Conservation (phyloP, 1,140 invertebrate genomes). For the Idris sp. region DNA sequence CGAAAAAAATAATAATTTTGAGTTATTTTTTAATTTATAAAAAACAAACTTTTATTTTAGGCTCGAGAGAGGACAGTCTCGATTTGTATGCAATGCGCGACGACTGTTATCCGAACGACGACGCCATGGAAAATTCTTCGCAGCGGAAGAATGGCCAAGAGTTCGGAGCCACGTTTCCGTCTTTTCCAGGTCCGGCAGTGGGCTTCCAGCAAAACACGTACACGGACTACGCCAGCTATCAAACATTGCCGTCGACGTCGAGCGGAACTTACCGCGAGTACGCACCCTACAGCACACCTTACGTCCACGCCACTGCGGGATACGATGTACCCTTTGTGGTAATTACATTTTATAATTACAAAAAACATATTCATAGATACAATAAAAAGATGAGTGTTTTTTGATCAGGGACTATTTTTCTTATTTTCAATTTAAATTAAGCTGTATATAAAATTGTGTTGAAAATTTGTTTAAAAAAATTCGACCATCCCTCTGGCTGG, state of each 20-base stretch:
- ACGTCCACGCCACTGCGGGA: slow-evolving; percentile 51
- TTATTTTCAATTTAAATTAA: slow-evolving; percentile 15
- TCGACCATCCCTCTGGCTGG: slow-evolving; percentile 39
- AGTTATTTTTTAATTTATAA: too few relatives aligned
- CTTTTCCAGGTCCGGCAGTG: slow-evolving; percentile 61
- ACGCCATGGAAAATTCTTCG: slow-evolving; percentile 67
- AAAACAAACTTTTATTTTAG: slow-evolving; percentile 24
- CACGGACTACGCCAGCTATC: slow-evolving; percentile 65
- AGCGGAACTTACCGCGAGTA: slow-evolving; percentile 69
- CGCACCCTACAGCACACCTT: slow-evolving; percentile 66
- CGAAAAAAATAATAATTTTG: too few relatives aligned
- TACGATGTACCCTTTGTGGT: slow-evolving; percentile 70
- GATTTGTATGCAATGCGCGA: slow-evolving; percentile 84
- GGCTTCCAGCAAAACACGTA: slow-evolving; percentile 63
- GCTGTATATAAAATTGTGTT: slow-evolving; percentile 32
- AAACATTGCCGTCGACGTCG: slow-evolving; percentile 72
- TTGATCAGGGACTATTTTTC: background rate
- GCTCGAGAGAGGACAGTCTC: slow-evolving; percentile 80
- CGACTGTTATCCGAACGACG: slow-evolving; percentile 83
- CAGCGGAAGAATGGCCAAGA: slow-evolving; percentile 70
- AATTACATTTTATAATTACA: background rate
- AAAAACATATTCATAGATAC: background rate
- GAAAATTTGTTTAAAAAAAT: slow-evolving; percentile 51
- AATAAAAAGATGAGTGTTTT: slow-evolving; percentile 5
- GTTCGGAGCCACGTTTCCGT: slow-evolving; percentile 70